phyloP scores from a whole-genome alignment of 2,888 invertebrate species.

The Lochmaea crataegi region DNA sequence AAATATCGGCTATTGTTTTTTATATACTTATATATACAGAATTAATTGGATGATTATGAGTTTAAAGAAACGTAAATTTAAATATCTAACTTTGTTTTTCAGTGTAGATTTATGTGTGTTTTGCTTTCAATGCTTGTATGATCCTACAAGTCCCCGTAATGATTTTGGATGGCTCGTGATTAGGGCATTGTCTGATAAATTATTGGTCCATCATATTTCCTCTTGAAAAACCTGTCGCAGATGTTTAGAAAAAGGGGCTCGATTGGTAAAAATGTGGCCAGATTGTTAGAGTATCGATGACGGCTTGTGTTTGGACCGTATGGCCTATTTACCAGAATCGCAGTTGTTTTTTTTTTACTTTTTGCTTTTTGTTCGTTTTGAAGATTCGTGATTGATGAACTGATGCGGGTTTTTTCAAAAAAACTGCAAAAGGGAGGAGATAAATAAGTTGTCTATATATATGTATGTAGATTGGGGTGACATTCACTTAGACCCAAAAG shows the following conservation, averaged over 20 bases:
- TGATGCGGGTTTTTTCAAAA: not conserved
- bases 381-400: conserved; percentile 10
- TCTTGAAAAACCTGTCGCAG: conserved; percentile 63
- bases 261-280: conserved; percentile 62
- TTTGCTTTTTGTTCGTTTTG: not conserved
- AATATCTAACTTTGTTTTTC: not conserved
- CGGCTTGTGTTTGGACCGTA: conserved; percentile 39
- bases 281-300: conserved; percentile 56
- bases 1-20: no score
- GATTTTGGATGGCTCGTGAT: conserved; percentile 56
- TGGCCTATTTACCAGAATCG: conserved; percentile 40
- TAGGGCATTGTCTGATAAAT: conserved; percentile 59
- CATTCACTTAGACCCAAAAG: no score
- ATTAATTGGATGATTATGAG: not conserved
- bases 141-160: conserved; percentile 51
- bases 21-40: not conserved
- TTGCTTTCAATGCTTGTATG: conserved; percentile 8
- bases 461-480: no score
- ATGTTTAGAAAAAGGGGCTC: conserved; percentile 60
- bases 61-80: not conserved
- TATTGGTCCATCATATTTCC: conserved; percentile 61
- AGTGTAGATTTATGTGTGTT: conserved; percentile 7
- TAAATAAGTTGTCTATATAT: not conserved
- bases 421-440: not conserved
- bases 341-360: conserved; percentile 40